Base-by-base conservation (phyloP, 2,888 invertebrate species). In the Ochlodes sylvanus region DNA sequence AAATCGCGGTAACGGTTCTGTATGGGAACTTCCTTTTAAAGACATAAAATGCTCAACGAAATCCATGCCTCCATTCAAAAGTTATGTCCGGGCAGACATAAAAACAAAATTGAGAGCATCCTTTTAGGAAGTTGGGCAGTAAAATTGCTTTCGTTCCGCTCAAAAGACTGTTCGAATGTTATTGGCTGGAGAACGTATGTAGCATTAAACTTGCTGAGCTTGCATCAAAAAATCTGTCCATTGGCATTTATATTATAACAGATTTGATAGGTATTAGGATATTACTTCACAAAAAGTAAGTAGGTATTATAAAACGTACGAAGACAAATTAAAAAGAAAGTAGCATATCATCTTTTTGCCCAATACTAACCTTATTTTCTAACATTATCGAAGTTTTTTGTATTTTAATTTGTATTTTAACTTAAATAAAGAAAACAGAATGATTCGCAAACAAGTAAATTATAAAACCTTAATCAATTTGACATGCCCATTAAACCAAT, bases 81-180 rank as follows among this genome's bases (percentile, higher is more conserved):
- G 72, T 76, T 75, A 74, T 75, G 72, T 70, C 70, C 70, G 72
- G 70, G 70, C 70, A 69, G 70, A 72, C 69, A 73, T 74, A 75
- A 75, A 75, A 75, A 72, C 70, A 67, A 70, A 72, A 73, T 73
- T 71, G 71, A 72, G 63, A 72, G 69, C 72, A 73, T 74, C 70
- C 72, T 70, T 73, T 73, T 70, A 73, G 71, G 68, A 71, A 70
- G 70, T 73, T 71, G 68, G 60, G 69, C 54, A 71, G 70, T 73
- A 69, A 72, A 71, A 70, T 70, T 73, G 69, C 69, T 71, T 73
- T 72, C 70, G 68, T 63, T 70, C 63, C 47, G 68, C 38, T 68
- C 44, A 68, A 63, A 68, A 63, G 63, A 63, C 42, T 63, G 56
- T 63, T 68, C 68, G 63, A 68, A 58, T 63, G 62, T 66, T 65